These are phyloP conservation scores for Pipa parva DNA, from an alignment of 2,113 vertebrate genomes.

Conservation along the genomic window DNA sequence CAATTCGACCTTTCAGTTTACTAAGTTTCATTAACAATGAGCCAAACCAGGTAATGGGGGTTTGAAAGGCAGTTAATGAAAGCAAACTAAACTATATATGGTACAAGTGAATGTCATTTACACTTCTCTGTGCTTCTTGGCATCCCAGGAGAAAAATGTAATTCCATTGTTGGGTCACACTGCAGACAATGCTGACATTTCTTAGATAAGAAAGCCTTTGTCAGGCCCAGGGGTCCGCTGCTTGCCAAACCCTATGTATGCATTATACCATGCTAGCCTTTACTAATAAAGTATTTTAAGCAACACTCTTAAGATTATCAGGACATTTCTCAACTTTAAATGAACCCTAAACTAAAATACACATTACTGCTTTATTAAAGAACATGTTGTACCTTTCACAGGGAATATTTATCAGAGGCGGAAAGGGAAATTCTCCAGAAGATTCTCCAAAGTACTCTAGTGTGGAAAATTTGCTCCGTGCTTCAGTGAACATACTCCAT, in stretches of 20 bases:
- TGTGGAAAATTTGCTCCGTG: too few species aligned
- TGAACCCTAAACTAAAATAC: not conserved
- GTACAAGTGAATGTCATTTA: conserved; percentile 23
- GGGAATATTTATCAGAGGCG: too few species aligned
- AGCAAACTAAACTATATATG: conserved; percentile 1
- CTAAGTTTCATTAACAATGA: conserved; percentile 12
- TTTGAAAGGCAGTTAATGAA: conserved; percentile 12
- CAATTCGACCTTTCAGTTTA: conserved; percentile 23
- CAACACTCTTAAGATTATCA: conserved; percentile 10
- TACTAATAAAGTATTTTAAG: conserved; percentile 17
- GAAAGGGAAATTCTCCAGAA: too few species aligned
- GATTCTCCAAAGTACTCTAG: too few species aligned
- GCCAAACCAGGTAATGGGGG: conserved; percentile 12
- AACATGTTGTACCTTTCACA: not conserved
- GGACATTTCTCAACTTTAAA: not conserved
- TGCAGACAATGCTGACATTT: conserved; percentile 22
- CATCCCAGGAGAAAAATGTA: conserved; percentile 30
- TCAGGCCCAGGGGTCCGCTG: conserved; percentile 16
- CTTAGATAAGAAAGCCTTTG: conserved; percentile 25
- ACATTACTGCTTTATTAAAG: not conserved
- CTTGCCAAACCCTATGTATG: conserved; percentile 18
- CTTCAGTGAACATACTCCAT: too few species aligned
- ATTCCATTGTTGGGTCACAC: conserved; percentile 16
- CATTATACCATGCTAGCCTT: not conserved
- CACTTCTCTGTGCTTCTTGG: conserved; percentile 28